Percentiles rank a stretch among this genome's conserved stretches.
These are phyloP conservation scores for Hypercompe scribonia DNA, from an alignment of 2,888 invertebrate genomes.

Conservation along the genomic window DNA sequence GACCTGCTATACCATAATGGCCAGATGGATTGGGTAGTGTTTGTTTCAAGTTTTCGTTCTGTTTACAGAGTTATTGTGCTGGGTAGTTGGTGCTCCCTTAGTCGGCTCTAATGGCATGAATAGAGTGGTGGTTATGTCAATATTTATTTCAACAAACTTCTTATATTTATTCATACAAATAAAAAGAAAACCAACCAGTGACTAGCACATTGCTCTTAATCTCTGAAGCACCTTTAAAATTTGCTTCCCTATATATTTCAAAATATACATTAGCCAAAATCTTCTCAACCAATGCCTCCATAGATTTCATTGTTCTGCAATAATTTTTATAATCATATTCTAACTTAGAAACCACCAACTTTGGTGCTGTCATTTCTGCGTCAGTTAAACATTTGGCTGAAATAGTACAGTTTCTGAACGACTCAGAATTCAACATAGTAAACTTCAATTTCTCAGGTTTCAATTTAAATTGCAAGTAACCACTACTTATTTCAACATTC, in stretches of 20 bases:
- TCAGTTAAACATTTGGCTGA: constrained; percentile 72
- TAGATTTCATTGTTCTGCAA: constrained; percentile 82
- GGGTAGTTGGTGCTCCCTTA: too few relatives aligned
- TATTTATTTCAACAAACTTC: too few relatives aligned
- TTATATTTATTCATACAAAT: too few relatives aligned
- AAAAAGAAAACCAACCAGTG: constrained; percentile 66
- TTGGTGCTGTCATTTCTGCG: constrained; percentile 66
- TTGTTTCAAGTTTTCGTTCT: too few relatives aligned
- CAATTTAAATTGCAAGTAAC: constrained; percentile 75
- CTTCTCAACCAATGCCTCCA: constrained; percentile 75
- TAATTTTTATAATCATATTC: constrained; percentile 78
- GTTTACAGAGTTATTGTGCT: too few relatives aligned
- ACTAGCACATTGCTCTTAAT: constrained; percentile 80
- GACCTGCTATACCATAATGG: too few relatives aligned
- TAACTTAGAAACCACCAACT: constrained; percentile 59
- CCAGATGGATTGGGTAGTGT: too few relatives aligned
- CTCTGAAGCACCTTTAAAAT: constrained; percentile 75
- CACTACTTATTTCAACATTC: constrained; percentile 70
- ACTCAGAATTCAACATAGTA: constrained; percentile 82
- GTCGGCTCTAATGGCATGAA: too few relatives aligned
- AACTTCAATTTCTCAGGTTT: constrained; percentile 80
- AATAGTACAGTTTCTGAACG: constrained; percentile 83
- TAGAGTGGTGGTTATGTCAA: too few relatives aligned
- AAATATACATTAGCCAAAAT: constrained; percentile 72
- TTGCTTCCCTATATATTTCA: constrained; percentile 78